A percentile compares a stretch with the other conserved stretches of the same genome.
These are phyloP conservation scores for Holacanthella duospinosa DNA, from an alignment of 2,888 invertebrate species.

Conservation along the genomic window DNA sequence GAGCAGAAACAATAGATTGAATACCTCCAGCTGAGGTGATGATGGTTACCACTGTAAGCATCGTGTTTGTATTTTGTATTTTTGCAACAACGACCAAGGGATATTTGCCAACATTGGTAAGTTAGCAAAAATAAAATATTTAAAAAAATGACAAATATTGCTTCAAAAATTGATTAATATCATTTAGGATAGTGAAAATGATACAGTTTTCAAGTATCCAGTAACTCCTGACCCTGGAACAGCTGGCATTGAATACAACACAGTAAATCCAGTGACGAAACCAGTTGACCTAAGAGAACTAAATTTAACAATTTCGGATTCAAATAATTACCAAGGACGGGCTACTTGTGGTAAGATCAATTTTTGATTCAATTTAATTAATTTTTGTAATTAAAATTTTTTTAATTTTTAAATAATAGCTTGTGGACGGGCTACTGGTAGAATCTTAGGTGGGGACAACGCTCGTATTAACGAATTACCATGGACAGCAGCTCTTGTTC, in stretches of 20 bases:
- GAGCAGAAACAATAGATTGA: no score
- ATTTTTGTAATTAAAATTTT: constrained; percentile 1
- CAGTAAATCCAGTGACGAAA: constrained; percentile 16
- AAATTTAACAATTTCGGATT: constrained; percentile 12
- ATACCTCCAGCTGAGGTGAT: no score
- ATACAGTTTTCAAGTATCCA: constrained; percentile 17
- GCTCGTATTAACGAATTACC: constrained; percentile 29
- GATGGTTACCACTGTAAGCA: no score
- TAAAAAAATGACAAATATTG: no score
- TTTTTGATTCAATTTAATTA: neutral
- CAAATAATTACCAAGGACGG: constrained; percentile 20
- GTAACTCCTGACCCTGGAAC: constrained; percentile 27
- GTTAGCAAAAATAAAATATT: no score
- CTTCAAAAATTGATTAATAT: no score
- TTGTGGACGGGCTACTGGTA: constrained; percentile 28
- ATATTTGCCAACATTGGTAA: no score
- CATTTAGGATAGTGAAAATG: no score
- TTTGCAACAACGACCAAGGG: no score
- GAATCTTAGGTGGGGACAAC: constrained; percentile 29
- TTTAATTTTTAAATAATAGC: constrained; percentile 11
- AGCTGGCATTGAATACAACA: constrained; percentile 6
- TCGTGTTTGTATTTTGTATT: no score
- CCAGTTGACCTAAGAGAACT: constrained; percentile 16
- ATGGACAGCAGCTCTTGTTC: constrained; percentile 19
- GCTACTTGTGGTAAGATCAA: constrained; percentile 29